These are phyloP conservation scores for Rhagophthalmus giganteus DNA, from an alignment of 2,888 invertebrate species.

Conservation along the genomic window DNA sequence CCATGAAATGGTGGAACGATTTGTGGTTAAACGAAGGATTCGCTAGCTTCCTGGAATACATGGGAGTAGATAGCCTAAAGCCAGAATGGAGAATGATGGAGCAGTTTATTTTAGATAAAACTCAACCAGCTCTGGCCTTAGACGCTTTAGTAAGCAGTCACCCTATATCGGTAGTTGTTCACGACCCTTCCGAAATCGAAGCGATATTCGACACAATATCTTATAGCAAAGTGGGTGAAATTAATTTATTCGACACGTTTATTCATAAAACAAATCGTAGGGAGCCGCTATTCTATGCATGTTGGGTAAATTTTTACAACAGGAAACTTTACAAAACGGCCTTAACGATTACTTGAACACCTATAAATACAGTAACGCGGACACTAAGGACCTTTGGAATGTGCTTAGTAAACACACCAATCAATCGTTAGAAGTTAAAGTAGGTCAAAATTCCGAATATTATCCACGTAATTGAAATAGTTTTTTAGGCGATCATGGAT, in stretches of 20 bases:
- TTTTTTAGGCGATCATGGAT: slow-evolving; percentile 66
- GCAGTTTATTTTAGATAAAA: slow-evolving; percentile 69
- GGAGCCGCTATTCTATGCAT: slow-evolving; percentile 73
- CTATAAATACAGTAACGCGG: slow-evolving; percentile 72
- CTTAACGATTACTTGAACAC: slow-evolving; percentile 68
- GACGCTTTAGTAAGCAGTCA: slow-evolving; percentile 73
- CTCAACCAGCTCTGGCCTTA: slow-evolving; percentile 67
- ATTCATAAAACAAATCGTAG: too few relatives aligned
- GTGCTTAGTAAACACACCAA: slow-evolving; percentile 68
- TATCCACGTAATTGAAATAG: slow-evolving; percentile 6
- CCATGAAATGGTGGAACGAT: slow-evolving; percentile 94
- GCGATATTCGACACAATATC: slow-evolving; percentile 76
- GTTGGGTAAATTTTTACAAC: slow-evolving; percentile 69
- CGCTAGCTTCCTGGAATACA: slow-evolving; percentile 80
- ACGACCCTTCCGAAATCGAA: slow-evolving; percentile 71
- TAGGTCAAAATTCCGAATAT: slow-evolving; percentile 42
- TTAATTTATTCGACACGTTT: too few relatives aligned
- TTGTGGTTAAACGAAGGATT: slow-evolving; percentile 90
- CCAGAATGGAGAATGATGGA: slow-evolving; percentile 72
- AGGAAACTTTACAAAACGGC: slow-evolving; percentile 65
- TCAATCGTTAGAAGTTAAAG: slow-evolving; percentile 65
- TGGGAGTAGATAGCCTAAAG: slow-evolving; percentile 65
- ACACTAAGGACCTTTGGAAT: slow-evolving; percentile 81
- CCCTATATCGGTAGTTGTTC: slow-evolving; percentile 69
- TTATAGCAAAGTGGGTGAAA: slow-evolving; percentile 66